Conservation (phyloP, 2,113 vertebrate species). For the Trachemys scripta region DNA sequence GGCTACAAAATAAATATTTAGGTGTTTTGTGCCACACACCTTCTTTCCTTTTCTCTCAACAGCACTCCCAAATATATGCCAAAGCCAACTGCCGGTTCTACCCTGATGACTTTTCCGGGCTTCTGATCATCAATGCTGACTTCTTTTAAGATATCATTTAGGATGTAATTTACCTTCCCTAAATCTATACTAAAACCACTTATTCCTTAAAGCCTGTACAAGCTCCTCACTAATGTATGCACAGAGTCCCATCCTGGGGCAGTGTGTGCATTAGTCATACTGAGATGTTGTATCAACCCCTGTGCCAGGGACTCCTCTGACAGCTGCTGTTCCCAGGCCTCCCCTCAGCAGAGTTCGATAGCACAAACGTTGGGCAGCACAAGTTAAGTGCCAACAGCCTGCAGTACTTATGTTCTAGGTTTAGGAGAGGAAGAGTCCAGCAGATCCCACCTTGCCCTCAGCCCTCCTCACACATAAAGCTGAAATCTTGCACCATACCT, state of each 20-base stretch:
- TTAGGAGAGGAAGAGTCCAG: not conserved
- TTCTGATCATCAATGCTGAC: not conserved
- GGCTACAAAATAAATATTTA: not conserved
- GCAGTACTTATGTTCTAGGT: not conserved
- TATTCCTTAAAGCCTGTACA: not conserved
- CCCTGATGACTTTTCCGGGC: not conserved
- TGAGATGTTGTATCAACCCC: not conserved
- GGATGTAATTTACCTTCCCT: not conserved
- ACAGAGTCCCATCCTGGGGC: not conserved
- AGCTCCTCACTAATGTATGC: not conserved
- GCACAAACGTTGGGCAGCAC: not conserved
- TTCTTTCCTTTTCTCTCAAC: not conserved
- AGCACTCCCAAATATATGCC: not conserved
- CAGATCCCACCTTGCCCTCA: not conserved
- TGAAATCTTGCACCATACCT: not conserved
- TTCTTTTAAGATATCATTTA: not conserved
- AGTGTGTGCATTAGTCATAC: not conserved
- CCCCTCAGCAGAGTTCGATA: fast-evolving
- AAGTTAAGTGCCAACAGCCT: not conserved
- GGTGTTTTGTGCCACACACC: not conserved
- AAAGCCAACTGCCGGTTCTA: not conserved
- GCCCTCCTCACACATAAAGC: not conserved
- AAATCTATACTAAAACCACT: not conserved
- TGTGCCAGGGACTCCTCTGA: not conserved
- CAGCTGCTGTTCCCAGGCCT: not conserved